Conservation (phyloP, 2,888 invertebrate species). For the Thumatha senex region DNA sequence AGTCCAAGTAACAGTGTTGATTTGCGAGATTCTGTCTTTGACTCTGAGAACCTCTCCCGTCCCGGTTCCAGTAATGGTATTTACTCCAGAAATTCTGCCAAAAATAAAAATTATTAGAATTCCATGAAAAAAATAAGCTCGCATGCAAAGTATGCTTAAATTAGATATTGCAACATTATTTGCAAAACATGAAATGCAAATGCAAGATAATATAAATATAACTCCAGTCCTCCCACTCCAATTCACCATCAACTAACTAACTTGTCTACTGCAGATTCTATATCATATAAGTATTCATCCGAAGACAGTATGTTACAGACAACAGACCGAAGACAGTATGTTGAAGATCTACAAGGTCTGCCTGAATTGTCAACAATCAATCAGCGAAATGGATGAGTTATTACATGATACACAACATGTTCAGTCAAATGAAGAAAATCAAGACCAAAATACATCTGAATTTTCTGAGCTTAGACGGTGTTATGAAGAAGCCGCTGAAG, state of each 20-base stretch:
- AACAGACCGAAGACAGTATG: not conserved
- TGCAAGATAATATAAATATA: not conserved
- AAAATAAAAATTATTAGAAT: slow-evolving; percentile 23
- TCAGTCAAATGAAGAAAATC: slow-evolving; percentile 8
- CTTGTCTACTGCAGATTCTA: slow-evolving; percentile 6
- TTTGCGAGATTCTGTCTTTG: not conserved
- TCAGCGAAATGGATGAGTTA: slow-evolving; percentile 7
- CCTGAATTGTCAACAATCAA: slow-evolving; percentile 10
- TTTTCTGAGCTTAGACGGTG: slow-evolving; percentile 9
- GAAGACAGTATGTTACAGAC: slow-evolving; percentile 10
- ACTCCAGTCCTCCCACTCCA: slow-evolving; percentile 2
- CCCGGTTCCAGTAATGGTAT: not conserved
- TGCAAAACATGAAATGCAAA: slow-evolving; percentile 23
- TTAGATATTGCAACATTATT: slow-evolving; percentile 34
- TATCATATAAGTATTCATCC: slow-evolving; percentile 9
- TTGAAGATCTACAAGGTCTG: slow-evolving; percentile 10
- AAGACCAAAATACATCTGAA: slow-evolving; percentile 8
- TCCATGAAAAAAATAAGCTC: slow-evolving; percentile 23
- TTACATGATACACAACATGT: slow-evolving; percentile 5
- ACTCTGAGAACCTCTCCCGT: not conserved
- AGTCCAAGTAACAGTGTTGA: not conserved
- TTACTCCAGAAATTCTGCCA: not conserved
- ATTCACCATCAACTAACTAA: slow-evolving; percentile 13
- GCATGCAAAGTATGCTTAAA: slow-evolving; percentile 34
- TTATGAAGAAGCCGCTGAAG: slow-evolving; percentile 9